Conservation (phyloP, 2,113 vertebrate species). For the Ondatra zibethicus region DNA sequence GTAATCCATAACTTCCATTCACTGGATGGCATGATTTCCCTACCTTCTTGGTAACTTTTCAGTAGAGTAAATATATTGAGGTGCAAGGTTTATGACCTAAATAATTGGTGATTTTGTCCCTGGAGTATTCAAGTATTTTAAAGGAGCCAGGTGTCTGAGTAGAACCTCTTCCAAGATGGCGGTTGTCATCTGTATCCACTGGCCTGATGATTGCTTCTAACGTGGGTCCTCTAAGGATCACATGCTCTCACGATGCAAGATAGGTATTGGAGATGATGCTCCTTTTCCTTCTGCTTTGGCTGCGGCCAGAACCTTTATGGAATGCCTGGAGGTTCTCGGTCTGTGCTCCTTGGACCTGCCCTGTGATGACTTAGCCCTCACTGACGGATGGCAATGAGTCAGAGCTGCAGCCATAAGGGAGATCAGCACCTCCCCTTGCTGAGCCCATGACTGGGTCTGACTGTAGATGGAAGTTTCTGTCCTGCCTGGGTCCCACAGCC, state of each 20-base stretch:
- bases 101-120: not conserved
- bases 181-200: constrained; percentile 10
- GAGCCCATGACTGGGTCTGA: not conserved
- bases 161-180: constrained; percentile 18
- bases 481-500: too few species aligned
- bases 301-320: constrained; percentile 14
- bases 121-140: not conserved
- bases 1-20: not conserved
- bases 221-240: not conserved
- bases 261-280: not conserved
- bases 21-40: not conserved
- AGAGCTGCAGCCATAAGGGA: not conserved
- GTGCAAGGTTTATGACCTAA: constrained; percentile 40
- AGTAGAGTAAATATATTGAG: constrained; percentile 50
- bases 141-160: constrained; percentile 14
- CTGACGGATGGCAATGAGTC: not conserved
- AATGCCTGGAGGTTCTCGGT: not conserved
- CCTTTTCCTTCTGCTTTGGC: constrained; percentile 6
- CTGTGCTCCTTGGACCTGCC: not conserved
- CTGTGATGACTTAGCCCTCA: constrained; percentile 15
- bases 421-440: constrained; percentile 16
- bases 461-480: too few species aligned
- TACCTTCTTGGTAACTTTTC: constrained; percentile 39
- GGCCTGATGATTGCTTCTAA: not conserved
- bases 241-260: not conserved